These are phyloP conservation scores for Bryconaethiops microstoma DNA, from an alignment of 2,797 vertebrate species.

Conservation along the genomic window DNA sequence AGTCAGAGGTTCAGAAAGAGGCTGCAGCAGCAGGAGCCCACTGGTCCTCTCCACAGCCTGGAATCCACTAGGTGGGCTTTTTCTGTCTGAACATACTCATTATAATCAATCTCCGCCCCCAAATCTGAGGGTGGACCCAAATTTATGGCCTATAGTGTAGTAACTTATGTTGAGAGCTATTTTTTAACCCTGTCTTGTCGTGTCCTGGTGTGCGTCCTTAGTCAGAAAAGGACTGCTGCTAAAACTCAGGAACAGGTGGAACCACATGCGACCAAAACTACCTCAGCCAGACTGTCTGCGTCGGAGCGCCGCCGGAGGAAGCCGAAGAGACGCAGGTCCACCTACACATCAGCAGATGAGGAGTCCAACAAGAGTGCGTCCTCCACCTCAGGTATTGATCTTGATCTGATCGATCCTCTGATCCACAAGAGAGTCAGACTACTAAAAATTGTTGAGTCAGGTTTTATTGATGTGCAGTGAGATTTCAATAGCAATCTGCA, in stretches of 20 bases:
- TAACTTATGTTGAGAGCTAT: too few relatives aligned
- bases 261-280: constrained; percentile 82
- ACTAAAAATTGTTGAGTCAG: too few relatives aligned
- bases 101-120: too few relatives aligned
- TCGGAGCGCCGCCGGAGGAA: constrained; percentile 73
- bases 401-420: not conserved
- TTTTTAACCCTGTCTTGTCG: too few relatives aligned
- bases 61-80: constrained; percentile 76
- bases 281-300: constrained; percentile 82
- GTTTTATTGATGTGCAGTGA: too few relatives aligned
- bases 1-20: constrained; percentile 87
- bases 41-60: constrained; percentile 53
- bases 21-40: constrained; percentile 74
- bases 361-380: constrained; percentile 78
- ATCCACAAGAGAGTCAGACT: too few relatives aligned
- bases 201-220: constrained; percentile 35
- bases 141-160: too few relatives aligned
- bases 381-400: constrained; percentile 81
- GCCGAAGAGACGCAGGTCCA: constrained; percentile 65
- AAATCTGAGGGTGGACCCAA: too few relatives aligned
- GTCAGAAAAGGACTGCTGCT: constrained; percentile 80
- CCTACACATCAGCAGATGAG: constrained; percentile 75
- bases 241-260: constrained; percentile 85
- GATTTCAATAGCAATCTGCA: too few relatives aligned
- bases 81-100: not conserved